These are phyloP conservation scores for Bimastos eiseni DNA, from an alignment of 2,888 invertebrate genomes.

Conservation along the genomic window DNA sequence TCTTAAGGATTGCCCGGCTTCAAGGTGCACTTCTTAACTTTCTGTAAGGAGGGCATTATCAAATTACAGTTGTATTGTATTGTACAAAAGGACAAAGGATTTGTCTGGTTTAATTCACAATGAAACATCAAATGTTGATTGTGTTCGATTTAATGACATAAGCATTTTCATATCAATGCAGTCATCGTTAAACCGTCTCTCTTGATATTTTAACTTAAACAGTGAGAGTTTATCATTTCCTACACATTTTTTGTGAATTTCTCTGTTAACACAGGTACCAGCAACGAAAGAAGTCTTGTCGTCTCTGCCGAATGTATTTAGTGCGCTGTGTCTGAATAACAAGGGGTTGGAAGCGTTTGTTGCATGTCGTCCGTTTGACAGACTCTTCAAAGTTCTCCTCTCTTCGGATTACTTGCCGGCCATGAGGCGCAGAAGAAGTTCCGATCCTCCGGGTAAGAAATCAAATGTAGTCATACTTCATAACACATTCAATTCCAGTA, in stretches of 20 bases:
- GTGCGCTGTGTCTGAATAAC: constrained; percentile 79
- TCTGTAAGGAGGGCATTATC: no score
- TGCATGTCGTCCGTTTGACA: constrained; percentile 76
- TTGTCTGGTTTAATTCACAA: no score
- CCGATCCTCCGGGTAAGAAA: constrained; percentile 67
- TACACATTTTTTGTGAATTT: not conserved
- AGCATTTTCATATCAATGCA: not conserved
- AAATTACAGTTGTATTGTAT: no score
- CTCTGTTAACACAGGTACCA: constrained; percentile 62
- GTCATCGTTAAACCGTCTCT: not conserved
- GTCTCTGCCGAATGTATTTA: constrained; percentile 83
- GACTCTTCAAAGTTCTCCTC: constrained; percentile 73
- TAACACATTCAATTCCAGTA: no score
- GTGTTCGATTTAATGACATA: no score
- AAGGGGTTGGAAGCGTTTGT: constrained; percentile 79
- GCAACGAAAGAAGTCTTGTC: constrained; percentile 70
- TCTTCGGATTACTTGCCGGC: constrained; percentile 82
- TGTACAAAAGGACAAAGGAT: no score
- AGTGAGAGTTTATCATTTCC: not conserved
- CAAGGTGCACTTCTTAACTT: no score
- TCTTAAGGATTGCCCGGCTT: no score
- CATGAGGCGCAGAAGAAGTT: constrained; percentile 79
- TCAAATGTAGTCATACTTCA: no score
- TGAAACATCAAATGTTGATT: no score
- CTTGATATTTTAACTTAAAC: not conserved